phyloP scores from a whole-genome alignment of 2,113 vertebrate genomes.

The Noturus placidus region DNA sequence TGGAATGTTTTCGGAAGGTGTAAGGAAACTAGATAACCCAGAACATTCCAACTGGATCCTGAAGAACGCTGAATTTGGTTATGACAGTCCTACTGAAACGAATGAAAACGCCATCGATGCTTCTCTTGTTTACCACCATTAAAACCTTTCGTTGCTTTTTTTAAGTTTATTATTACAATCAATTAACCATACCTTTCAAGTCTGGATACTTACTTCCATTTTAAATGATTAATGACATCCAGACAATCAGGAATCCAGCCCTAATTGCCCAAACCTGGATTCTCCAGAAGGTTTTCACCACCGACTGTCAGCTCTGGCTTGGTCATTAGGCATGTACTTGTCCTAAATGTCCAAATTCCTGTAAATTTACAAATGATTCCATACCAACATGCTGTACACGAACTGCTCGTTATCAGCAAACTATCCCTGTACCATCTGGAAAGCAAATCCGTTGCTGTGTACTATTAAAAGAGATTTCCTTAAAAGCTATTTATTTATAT shows the following conservation, averaged over 20 bases:
- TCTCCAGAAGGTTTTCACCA: constrained; percentile 6
- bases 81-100: background rate
- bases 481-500: background rate
- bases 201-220: background rate
- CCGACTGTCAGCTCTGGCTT: background rate
- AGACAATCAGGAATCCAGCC: background rate
- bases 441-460: background rate
- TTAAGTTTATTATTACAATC: background rate
- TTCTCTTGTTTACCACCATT: background rate
- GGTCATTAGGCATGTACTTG: background rate
- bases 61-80: background rate
- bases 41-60: background rate
- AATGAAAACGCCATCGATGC: background rate
- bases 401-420: background rate
- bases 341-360: background rate
- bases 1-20: background rate
- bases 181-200: background rate
- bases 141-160: background rate
- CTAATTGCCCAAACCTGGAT: constrained; percentile 3
- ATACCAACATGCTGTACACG: background rate
- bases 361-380: background rate
- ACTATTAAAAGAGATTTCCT: background rate
- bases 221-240: background rate
- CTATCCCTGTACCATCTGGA: constrained; percentile 8
- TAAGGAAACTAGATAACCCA: background rate